These are phyloP conservation scores for Xestoiulus laeticollis DNA, from an alignment of 2,888 invertebrate genomes.

Conservation along the genomic window DNA sequence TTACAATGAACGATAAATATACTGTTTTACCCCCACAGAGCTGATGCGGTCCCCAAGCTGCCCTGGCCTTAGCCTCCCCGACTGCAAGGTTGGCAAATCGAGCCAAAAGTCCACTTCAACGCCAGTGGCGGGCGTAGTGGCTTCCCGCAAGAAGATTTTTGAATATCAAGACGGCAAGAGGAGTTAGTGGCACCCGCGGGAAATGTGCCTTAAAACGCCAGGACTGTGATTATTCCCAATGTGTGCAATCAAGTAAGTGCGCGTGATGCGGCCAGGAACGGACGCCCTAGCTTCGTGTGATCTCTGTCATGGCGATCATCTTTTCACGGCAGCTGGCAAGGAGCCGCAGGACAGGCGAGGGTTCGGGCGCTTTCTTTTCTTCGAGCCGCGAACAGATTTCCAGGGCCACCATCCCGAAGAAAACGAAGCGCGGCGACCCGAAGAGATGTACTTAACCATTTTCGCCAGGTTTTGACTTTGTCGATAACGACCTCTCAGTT, in stretches of 20 bases:
- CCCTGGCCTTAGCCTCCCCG: slow-evolving; percentile 42
- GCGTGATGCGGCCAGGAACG: neutral
- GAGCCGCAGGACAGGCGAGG: neutral
- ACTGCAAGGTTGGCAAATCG: neutral
- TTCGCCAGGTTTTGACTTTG: neutral
- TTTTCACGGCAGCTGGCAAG: slow-evolving; percentile 45
- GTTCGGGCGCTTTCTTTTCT: neutral
- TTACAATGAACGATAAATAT: too few relatives aligned
- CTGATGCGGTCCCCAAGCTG: slow-evolving; percentile 52
- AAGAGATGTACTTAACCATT: neutral
- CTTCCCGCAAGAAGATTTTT: slow-evolving; percentile 50
- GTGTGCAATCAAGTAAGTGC: slow-evolving; percentile 10
- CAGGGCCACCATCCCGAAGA: neutral
- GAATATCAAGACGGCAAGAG: slow-evolving; percentile 43
- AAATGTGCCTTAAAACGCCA: neutral
- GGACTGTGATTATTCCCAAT: slow-evolving; percentile 1
- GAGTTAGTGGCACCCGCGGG: neutral
- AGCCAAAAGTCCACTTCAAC: neutral
- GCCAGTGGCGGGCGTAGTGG: slow-evolving; percentile 49
- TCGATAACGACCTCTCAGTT: neutral
- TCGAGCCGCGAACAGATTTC: neutral
- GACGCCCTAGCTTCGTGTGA: slow-evolving; percentile 50
- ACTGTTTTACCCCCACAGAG: too few relatives aligned
- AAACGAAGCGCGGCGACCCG: neutral
- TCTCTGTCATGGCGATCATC: slow-evolving; percentile 48